Evolutionary conservation across 2,113 vertebrate genomes (phyloP), one percentile per base, ranked within the genome.

Genomic region (Nesoenas mayeri): DNA sequence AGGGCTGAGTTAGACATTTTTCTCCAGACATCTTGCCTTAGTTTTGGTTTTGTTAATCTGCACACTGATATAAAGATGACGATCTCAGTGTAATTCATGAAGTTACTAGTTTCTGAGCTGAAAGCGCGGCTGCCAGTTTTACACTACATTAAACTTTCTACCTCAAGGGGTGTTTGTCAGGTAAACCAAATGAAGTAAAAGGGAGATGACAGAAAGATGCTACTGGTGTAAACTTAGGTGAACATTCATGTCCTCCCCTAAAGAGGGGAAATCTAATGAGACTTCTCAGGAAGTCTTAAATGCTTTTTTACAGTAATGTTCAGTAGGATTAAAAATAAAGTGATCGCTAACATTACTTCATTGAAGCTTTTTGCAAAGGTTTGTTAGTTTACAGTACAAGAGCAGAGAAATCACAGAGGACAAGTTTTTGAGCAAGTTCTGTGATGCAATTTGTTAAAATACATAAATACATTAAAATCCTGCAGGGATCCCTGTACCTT

Each of bases 1-100:
- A 95, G 92, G 95, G 92, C 50, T 50, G 85, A 94, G 54, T 88
- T 94, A 86, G 67, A 90, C 79, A 28, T 80, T 96, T 91, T 80
- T 83, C 85, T 81, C 80, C 66, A 87, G 92, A 96, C 73, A 38
- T 96, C 57, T 91, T 92, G 88, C 78, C 70, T 94, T 88, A 84
- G 85, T 92, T 92, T 93, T 81, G 57, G 66, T 89, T 96, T 89
- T 72, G 47, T 90, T 85, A 65, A 11, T 95, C 91, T 92, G 44
- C 77, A 75, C 73, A 17, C 93, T 86, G 94, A 87, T 85, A 40
- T 81, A 75, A 65, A 92, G 84, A 84, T 64, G 34, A 85, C 34
- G 71, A 66, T 75, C 85, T 96, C 21, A 2, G 77, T 75, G 25
- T 89, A 95, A 91, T 95, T 95, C 89, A 89, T 92, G 80, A 91